Base-by-base conservation (phyloP, 2,113 vertebrate species). In the Thamnaconus septentrionalis region DNA sequence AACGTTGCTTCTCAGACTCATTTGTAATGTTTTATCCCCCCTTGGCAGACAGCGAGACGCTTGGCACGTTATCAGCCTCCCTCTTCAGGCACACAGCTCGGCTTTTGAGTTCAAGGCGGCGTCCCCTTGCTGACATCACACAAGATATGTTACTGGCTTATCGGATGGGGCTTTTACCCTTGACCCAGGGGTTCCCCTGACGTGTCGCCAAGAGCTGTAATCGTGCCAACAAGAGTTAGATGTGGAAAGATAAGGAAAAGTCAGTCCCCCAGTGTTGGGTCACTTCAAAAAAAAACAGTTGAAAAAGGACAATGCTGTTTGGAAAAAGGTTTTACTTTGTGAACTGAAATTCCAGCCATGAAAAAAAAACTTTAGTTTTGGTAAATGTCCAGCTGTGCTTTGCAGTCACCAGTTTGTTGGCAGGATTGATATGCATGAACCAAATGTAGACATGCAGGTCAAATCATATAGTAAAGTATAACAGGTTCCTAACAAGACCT, bases 21-120 rank as follows among this genome's bases (percentile, higher is more conserved):
- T 80, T 71, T 80, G 58, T 73, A 76, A 41, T 68, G 72, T 9
- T 68, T 78, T 75, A 62, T 80, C 83, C 45, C 60, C 18, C 45
- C 48, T 73, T 86, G 48, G 12, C 73, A 65, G 56, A 43, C 40
- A 66, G 66, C 59, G 69, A 79, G 59, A 70, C 73, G 53, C 61
- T 47, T 51, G 65, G 18, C 55, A 44, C 61, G 68, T 59, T 68
- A 60, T 82, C 74, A 62, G 71, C 51, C 18, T 48, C 41, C 39
- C 52, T 66, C 70, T 76, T 61, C 76, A 78, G 64, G 70, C 56
- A 76, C 39, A 7, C 52, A 59, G 46, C 55, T 44, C n/a, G 9
- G 5, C 18, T 31, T 31, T 31, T 31, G 18, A 31, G 18, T 31
- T 31, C 18, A 31, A 31, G 18, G 18, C 18, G 18, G 18, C 18